Percentiles rank a stretch among this genome's conserved stretches.
phyloP scores from a whole-genome alignment of 2,888 invertebrate species.

The Troilus luridus region DNA sequence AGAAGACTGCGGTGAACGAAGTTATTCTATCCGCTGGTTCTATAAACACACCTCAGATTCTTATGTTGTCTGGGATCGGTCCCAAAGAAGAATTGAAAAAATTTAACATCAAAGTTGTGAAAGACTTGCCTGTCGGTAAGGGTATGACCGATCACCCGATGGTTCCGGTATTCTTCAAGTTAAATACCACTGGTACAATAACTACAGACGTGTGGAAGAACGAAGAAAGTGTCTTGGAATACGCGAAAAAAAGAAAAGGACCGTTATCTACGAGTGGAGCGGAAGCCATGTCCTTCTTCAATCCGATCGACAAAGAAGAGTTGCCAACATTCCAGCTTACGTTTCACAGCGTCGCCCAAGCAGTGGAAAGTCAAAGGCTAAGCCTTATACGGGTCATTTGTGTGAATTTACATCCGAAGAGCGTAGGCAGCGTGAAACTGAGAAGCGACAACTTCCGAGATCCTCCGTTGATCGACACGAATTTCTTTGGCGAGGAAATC shows the following conservation, averaged over 20 bases:
- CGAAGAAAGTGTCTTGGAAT: constrained; percentile 68
- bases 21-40: constrained; percentile 67
- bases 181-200: constrained; percentile 51
- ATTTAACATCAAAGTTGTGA: constrained; percentile 63
- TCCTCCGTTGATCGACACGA: constrained; percentile 72
- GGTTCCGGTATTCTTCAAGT: constrained; percentile 60
- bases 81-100: constrained; percentile 64
- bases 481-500: constrained; percentile 71
- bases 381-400: constrained; percentile 66
- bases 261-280: constrained; percentile 70
- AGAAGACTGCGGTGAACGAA: constrained; percentile 72
- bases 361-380: not conserved
- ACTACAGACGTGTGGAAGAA: constrained; percentile 67
- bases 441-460: constrained; percentile 70
- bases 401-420: constrained; percentile 69
- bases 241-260: constrained; percentile 71
- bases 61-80: constrained; percentile 66
- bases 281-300: constrained; percentile 73
- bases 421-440: constrained; percentile 68
- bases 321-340: constrained; percentile 68
- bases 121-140: constrained; percentile 65
- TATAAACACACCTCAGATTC: constrained; percentile 65
- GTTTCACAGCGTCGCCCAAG: constrained; percentile 62
- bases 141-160: constrained; percentile 65
- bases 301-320: constrained; percentile 68